Evolutionary conservation across 2,888 invertebrate genomes (phyloP).

Genomic region (Tipula lateralis): DNA sequence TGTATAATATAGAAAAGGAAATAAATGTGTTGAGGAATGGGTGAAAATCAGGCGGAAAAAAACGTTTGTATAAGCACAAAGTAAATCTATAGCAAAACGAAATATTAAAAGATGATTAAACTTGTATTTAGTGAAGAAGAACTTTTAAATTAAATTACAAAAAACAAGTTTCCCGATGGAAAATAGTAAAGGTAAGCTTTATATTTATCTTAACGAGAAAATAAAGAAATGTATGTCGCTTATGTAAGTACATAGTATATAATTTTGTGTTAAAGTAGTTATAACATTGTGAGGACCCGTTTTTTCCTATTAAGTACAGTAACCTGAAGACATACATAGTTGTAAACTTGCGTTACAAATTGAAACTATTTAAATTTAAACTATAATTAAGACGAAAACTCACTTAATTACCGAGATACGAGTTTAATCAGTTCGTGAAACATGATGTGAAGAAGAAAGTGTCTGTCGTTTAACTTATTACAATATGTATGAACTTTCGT

Average conservation of each 20-base stretch:
- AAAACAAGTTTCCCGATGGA: not conserved
- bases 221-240: not conserved
- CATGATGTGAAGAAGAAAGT: no score
- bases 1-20: not conserved
- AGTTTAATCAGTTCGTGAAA: no score
- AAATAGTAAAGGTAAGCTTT: conserved; percentile 13
- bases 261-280: not conserved
- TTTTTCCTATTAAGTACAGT: no score
- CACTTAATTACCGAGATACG: no score
- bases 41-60: not conserved
- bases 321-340: no score
- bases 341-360: no score
- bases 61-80: not conserved
- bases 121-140: not conserved
- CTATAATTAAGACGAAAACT: no score
- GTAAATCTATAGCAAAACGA: not conserved
- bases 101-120: not conserved
- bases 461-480: no score
- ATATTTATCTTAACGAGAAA: not conserved
- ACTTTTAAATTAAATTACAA: not conserved
- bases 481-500: no score
- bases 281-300: not conserved
- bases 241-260: not conserved
- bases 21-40: not conserved
- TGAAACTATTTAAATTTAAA: no score